phyloP scores from a whole-genome alignment of 2,797 vertebrate species.

The Martes flavigula region DNA sequence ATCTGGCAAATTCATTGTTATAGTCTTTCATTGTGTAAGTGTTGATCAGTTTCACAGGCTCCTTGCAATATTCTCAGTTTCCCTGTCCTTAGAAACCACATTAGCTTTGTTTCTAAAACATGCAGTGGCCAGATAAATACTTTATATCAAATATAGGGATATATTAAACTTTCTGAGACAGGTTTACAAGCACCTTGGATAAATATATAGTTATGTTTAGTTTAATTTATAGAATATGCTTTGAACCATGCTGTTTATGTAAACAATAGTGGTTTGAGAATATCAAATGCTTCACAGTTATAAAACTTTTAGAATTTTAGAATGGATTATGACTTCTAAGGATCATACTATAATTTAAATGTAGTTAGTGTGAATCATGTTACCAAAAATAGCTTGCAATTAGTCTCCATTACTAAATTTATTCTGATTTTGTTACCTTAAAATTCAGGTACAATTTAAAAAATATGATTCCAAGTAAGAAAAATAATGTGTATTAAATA shows the following conservation, averaged over 20 bases:
- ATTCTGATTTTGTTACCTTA: neutral
- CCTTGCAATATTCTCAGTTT: neutral
- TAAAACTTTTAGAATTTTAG: neutral
- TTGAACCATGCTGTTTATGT: neutral
- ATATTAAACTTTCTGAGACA: neutral
- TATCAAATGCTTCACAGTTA: neutral
- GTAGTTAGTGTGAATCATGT: neutral
- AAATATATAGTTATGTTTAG: neutral
- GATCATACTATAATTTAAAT: neutral
- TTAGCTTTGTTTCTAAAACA: neutral
- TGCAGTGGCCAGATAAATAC: neutral
- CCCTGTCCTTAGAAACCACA: neutral
- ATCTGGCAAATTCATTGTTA: neutral
- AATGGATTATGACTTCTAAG: neutral
- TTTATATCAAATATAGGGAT: neutral
- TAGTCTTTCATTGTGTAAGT: neutral
- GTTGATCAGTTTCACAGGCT: neutral
- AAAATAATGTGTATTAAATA: neutral
- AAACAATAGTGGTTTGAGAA: neutral
- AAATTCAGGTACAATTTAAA: neutral
- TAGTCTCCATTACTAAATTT: neutral
- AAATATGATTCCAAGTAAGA: neutral
- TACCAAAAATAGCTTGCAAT: neutral
- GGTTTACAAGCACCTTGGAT: neutral
- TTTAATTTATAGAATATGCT: neutral